Evolutionary conservation across 2,113 vertebrate genomes (phyloP).

Genomic region (Parus major): DNA sequence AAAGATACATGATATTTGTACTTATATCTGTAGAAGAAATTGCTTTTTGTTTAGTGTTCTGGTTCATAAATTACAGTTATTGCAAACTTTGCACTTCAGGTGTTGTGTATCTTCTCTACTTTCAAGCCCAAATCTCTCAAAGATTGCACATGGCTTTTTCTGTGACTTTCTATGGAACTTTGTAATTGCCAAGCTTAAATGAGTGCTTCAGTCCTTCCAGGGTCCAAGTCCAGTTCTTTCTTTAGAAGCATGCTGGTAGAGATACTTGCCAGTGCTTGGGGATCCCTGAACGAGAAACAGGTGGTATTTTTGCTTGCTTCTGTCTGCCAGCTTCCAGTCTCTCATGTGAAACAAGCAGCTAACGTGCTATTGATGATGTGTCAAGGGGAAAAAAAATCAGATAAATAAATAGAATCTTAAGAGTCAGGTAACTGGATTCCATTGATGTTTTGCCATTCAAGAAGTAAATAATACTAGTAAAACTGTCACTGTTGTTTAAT

Average conservation of each 20-base stretch:
- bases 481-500: background rate
- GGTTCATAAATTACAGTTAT: background rate
- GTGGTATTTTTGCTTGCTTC: background rate
- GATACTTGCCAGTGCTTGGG: background rate
- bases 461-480: background rate
- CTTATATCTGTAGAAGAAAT: background rate
- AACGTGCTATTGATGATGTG: background rate
- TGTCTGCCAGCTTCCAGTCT: background rate
- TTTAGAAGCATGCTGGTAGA: background rate
- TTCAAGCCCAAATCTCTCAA: background rate
- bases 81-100: background rate
- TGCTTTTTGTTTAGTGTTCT: rapidly evolving
- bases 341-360: background rate
- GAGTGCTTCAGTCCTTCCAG: background rate
- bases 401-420: background rate
- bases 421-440: background rate
- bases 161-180: background rate
- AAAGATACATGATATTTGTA: background rate
- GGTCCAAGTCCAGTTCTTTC: background rate
- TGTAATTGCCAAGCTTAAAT: background rate
- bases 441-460: background rate
- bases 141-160: background rate
- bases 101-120: background rate
- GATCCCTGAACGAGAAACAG: background rate
- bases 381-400: background rate